phyloP scores from a whole-genome alignment of 2,797 vertebrate genomes.

The Labroides dimidiatus region DNA sequence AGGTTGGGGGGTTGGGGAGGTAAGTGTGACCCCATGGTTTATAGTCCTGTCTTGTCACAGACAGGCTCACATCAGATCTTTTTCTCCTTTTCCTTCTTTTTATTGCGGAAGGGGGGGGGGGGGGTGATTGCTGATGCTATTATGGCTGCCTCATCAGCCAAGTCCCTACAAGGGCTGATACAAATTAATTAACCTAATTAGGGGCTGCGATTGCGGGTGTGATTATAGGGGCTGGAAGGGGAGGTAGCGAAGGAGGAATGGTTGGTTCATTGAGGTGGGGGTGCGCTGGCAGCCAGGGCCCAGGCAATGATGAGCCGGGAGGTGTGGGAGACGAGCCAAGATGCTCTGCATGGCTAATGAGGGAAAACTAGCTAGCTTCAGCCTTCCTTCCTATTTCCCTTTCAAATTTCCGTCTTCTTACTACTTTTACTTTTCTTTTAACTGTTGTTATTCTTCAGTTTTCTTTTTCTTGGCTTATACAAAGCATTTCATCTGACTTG shows the following conservation, averaged over 20 bases:
- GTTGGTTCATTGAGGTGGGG: constrained; percentile 77
- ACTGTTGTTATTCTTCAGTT: too few relatives aligned
- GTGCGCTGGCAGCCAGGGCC: constrained; percentile 94
- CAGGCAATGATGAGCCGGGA: constrained; percentile 94
- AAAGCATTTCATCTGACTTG: too few relatives aligned
- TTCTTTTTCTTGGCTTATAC: too few relatives aligned
- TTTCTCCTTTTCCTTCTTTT: constrained; percentile 30
- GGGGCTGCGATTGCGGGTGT: constrained; percentile 99
- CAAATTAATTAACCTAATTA: constrained; percentile 99
- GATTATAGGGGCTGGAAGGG: constrained; percentile 88
- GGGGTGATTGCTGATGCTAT: constrained; percentile 89
- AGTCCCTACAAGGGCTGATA: constrained; percentile 99
- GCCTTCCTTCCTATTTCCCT: constrained; percentile 42
- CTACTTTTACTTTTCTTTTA: constrained; percentile 1
- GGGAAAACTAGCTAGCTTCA: constrained; percentile 60
- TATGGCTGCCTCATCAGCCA: constrained; percentile 98
- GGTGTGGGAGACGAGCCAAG: constrained; percentile 96
- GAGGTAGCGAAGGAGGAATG: constrained; percentile 60
- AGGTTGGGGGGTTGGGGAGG: constrained; percentile 60
- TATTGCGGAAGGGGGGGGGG: constrained; percentile 63
- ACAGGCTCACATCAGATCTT: constrained; percentile 61
- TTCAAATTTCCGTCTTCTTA: constrained; percentile 48
- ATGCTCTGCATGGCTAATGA: constrained; percentile 95
- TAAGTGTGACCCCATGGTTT: constrained; percentile 74
- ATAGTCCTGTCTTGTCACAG: constrained; percentile 70